Evolutionary conservation across 92 coral and sea anemone genomes (phyloP).

Genomic region (Epizoanthus fatuus): DNA sequence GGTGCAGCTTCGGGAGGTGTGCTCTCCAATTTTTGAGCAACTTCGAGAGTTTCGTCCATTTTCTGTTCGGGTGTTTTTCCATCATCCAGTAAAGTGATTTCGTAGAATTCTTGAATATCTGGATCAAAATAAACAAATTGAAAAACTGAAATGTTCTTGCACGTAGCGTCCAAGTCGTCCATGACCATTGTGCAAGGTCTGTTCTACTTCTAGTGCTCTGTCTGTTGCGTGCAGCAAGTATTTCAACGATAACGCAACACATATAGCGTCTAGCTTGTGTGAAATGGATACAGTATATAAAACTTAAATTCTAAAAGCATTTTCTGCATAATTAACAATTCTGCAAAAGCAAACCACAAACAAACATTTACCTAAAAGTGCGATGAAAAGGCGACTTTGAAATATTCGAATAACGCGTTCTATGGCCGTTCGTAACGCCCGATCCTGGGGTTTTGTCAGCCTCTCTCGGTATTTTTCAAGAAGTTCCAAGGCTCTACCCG

Average conservation of each 20-base stretch:
- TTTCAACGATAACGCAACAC: too few species aligned
- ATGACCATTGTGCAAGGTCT: too few species aligned
- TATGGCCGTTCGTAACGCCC: slow-evolving; percentile 95
- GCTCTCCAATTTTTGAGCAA: slow-evolving; percentile 89
- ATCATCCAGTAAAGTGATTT: slow-evolving; percentile 91
- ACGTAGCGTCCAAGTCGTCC: neutral
- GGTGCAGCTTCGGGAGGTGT: slow-evolving; percentile 22
- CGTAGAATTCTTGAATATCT: slow-evolving; percentile 99
- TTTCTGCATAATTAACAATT: slow-evolving; percentile 20
- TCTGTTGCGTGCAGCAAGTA: too few species aligned
- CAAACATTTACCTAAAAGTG: slow-evolving; percentile 87
- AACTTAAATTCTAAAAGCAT: neutral
- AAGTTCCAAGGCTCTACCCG: slow-evolving; percentile 91
- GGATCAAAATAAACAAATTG: neutral
- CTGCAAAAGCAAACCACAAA: slow-evolving; percentile 4
- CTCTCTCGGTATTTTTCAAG: slow-evolving; percentile 94
- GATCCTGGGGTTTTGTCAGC: slow-evolving; percentile 97
- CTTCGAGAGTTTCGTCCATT: slow-evolving; percentile 88
- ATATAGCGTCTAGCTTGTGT: too few species aligned
- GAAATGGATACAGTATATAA: too few species aligned
- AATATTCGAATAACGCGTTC: slow-evolving; percentile 99
- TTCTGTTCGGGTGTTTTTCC: slow-evolving; percentile 87
- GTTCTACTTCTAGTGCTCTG: too few species aligned
- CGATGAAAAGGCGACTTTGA: slow-evolving; percentile 93
- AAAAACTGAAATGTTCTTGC: neutral